Percentiles rank a stretch among this genome's conserved stretches.
phyloP scores from a whole-genome alignment of 2,888 invertebrate species.

The Drosophila niveifrons region DNA sequence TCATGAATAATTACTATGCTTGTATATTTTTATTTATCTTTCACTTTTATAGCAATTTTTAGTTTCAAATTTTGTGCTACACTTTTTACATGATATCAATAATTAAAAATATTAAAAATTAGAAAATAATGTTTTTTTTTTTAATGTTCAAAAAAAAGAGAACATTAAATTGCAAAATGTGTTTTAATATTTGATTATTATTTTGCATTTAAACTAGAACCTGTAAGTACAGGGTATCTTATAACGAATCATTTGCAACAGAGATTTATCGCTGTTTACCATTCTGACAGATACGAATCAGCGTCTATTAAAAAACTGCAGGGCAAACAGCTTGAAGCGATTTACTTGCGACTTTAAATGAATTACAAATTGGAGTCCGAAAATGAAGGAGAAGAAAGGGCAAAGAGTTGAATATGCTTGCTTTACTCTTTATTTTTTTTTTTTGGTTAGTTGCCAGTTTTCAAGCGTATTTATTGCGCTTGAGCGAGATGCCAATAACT shows the following conservation, averaged over 20 bases:
- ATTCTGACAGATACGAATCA: conserved; percentile 33
- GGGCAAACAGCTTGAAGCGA: conserved; percentile 62
- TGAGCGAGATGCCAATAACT: conserved; percentile 84
- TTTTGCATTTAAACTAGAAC: too few species aligned
- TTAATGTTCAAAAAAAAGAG: too few species aligned
- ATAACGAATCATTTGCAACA: background rate
- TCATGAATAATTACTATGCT: too few species aligned
- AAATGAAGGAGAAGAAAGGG: conserved; percentile 10
- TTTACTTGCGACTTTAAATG: conserved; percentile 57
- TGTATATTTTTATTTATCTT: too few species aligned
- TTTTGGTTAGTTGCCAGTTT: conserved; percentile 68
- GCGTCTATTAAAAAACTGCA: conserved; percentile 71
- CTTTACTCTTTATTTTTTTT: background rate
- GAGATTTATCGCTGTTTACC: background rate
- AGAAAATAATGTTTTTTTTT: too few species aligned
- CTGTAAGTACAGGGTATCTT: background rate
- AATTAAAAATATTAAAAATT: too few species aligned
- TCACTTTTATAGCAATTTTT: too few species aligned
- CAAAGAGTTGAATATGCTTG: conserved; percentile 9
- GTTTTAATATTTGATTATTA: too few species aligned
- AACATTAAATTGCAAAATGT: too few species aligned
- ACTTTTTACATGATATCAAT: too few species aligned
- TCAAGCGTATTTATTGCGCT: conserved; percentile 84
- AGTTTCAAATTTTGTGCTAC: too few species aligned
- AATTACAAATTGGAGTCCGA: conserved; percentile 65